Base-by-base conservation (phyloP, 1,140 invertebrate genomes). In the Lepidurus apus region DNA sequence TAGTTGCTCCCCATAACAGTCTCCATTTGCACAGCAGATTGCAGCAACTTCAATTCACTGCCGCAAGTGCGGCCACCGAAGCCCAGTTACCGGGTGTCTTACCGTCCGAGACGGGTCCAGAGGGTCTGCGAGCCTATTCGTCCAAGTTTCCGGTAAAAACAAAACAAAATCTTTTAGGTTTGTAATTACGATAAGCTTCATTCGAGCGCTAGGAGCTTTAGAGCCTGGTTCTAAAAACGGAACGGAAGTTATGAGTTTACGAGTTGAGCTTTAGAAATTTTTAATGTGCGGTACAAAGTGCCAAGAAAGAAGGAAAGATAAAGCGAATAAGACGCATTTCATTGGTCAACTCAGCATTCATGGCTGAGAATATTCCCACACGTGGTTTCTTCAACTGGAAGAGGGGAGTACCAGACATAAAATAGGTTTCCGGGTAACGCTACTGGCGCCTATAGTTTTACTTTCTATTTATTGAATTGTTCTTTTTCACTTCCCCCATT, bases 91-190 rank as follows among this genome's bases (percentile, higher is more conserved):
- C 53, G 53, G 53, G 53, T n/a, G 17, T 65, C 8, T 9, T 17
- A 4, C 17, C 76, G 17, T 47, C 76, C 42, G 76, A 77, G 44
- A 53, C 76, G 44, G 65, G 65, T 24, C 76, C 26, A 26, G 65
- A 79, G 24, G 78, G 73, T n/a, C 78, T 79, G n/a, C 75, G 74
- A 26, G 78, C 78, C 17, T 74, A 79, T 43, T 79, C 78, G 13
- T 79, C 78, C 21, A 79, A 79, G 17, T 79, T 79, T 45, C 78
- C 78, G 73, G 78, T 79, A 79, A 10, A 65, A n/a, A 65, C 4
- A 65, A 11, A 17, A 11, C 2, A 47, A 2, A 47, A 47, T 65
- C 26, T 74, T 47, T 26, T 75, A 34, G 9, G 24, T 26, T 42
- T 47, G 21, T 6, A 44, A 53, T 9, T 65, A 34, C 34, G 34